These are phyloP conservation scores for Tupiocoris notatus DNA, from an alignment of 2,888 invertebrate species.

Conservation along the genomic window DNA sequence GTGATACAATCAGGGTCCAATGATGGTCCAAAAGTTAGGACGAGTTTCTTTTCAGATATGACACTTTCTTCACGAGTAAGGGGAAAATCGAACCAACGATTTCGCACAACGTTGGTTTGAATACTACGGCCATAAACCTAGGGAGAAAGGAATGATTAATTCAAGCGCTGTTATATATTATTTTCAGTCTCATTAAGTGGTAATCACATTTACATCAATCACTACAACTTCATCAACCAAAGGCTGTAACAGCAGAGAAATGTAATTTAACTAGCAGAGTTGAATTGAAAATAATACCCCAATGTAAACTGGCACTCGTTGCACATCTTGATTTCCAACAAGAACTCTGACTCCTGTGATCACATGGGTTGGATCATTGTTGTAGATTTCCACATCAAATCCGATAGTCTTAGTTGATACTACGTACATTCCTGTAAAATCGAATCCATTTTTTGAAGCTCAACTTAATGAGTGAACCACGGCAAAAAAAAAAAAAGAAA, in stretches of 20 bases:
- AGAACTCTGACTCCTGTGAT: slow-evolving; percentile 85
- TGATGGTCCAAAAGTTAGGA: slow-evolving; percentile 78
- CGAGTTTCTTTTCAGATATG: slow-evolving; percentile 86
- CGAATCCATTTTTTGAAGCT: too few species aligned
- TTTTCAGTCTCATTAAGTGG: too few species aligned
- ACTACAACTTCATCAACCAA: background rate
- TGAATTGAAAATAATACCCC: too few species aligned
- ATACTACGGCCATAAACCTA: slow-evolving; percentile 67
- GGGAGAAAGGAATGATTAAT: slow-evolving; percentile 53
- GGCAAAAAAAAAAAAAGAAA: too few species aligned
- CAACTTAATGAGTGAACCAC: too few species aligned
- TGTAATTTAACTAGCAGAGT: background rate
- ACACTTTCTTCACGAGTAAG: slow-evolving; percentile 90
- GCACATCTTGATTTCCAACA: slow-evolving; percentile 79
- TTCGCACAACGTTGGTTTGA: slow-evolving; percentile 69
- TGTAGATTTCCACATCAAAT: slow-evolving; percentile 82
- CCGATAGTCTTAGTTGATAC: slow-evolving; percentile 89
- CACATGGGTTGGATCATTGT: slow-evolving; percentile 82
- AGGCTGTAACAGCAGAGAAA: background rate
- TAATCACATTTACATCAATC: too few species aligned
- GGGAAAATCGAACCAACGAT: slow-evolving; percentile 94
- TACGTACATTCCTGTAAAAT: slow-evolving; percentile 74
- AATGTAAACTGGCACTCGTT: slow-evolving; percentile 72
- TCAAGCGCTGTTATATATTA: slow-evolving; percentile 49
- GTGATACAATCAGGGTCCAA: slow-evolving; percentile 84